phyloP scores from a whole-genome alignment of 2,888 invertebrate species.

The Agrochola macilenta region DNA sequence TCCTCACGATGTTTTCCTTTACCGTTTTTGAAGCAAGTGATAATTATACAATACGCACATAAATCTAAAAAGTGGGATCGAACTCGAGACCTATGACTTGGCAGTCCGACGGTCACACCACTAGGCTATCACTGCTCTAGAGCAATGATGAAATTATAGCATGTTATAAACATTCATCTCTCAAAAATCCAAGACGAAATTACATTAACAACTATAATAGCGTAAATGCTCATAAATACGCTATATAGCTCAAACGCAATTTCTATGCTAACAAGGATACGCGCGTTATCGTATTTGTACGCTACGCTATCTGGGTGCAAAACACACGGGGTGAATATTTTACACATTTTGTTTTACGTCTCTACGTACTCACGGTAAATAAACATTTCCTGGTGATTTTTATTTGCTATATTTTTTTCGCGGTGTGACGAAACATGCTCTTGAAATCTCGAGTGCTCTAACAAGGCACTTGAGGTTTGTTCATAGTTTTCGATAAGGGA shows the following conservation, averaged over 20 bases:
- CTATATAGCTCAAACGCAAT: slow-evolving; percentile 68
- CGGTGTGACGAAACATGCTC: slow-evolving; percentile 60
- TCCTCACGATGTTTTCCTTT: too few relatives aligned
- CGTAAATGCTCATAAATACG: slow-evolving; percentile 65
- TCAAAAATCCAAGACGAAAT: slow-evolving; percentile 50
- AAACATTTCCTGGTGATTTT: slow-evolving; percentile 67
- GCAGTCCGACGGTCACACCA: too few relatives aligned
- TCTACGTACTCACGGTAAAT: slow-evolving; percentile 65
- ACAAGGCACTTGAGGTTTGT: slow-evolving; percentile 69
- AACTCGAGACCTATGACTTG: too few relatives aligned
- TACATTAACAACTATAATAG: slow-evolving; percentile 55
- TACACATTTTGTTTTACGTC: slow-evolving; percentile 73
- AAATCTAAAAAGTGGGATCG: too few relatives aligned
- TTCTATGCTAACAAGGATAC: slow-evolving; percentile 80
- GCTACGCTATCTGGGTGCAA: slow-evolving; percentile 73
- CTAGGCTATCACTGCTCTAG: too few relatives aligned
- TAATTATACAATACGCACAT: too few relatives aligned
- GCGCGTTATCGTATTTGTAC: slow-evolving; percentile 76
- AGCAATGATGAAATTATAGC: background rate
- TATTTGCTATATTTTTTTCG: slow-evolving; percentile 63
- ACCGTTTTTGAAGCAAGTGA: too few relatives aligned
- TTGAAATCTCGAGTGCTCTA: slow-evolving; percentile 68
- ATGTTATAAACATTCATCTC: background rate
- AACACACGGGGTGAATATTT: slow-evolving; percentile 78
- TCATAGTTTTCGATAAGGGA: slow-evolving; percentile 54